A percentile compares a stretch with the other conserved stretches of the same genome.
These are phyloP conservation scores for Apodemus sylvaticus DNA, from an alignment of 2,113 vertebrate species.

Conservation along the genomic window DNA sequence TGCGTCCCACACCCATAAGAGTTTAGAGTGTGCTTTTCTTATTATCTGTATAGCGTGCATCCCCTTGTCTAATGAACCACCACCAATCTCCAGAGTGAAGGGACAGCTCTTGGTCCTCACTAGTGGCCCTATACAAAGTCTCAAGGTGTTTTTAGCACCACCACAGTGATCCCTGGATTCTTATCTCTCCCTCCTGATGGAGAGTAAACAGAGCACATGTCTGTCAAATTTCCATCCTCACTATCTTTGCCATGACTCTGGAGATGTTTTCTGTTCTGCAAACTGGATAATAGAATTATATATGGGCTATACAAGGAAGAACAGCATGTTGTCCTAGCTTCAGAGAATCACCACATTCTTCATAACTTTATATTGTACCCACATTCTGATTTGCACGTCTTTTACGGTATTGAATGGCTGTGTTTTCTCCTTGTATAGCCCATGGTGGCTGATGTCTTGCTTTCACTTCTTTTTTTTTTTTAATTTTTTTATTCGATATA, in stretches of 20 bases:
- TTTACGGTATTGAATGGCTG: background rate
- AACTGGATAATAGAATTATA: background rate
- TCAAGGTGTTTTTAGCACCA: background rate
- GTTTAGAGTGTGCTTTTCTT: background rate
- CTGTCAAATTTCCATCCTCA: background rate
- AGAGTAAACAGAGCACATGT: background rate
- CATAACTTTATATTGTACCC: background rate
- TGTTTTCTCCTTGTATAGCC: background rate
- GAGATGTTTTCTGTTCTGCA: background rate
- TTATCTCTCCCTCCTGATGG: background rate
- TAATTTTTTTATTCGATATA: too few species aligned
- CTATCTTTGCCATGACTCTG: background rate
- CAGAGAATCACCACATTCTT: background rate
- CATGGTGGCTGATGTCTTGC: background rate
- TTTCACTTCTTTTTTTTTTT: background rate
- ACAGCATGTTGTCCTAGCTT: background rate
- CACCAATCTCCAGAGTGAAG: background rate
- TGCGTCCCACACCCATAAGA: background rate
- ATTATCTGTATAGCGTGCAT: background rate
- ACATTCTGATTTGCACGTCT: background rate
- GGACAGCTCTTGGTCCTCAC: background rate
- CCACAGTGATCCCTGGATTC: background rate
- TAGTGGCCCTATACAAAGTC: background rate
- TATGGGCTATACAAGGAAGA: background rate
- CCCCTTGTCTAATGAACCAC: background rate